Evolutionary conservation across 2,113 vertebrate genomes (phyloP).

Genomic region (Cyphomyrus discorhynchus): DNA sequence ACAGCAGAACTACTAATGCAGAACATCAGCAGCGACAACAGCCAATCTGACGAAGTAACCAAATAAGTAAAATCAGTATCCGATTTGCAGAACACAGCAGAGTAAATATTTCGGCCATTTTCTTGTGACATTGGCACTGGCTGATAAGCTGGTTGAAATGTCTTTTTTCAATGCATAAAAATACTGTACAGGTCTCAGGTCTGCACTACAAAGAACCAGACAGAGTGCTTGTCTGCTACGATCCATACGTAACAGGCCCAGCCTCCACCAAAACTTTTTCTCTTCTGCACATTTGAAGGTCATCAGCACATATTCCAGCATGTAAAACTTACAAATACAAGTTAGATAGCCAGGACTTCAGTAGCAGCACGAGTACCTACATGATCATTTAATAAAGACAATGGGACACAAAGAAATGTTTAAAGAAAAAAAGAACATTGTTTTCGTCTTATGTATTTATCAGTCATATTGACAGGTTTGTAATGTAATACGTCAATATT

Average conservation of each 20-base stretch:
- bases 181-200: background rate
- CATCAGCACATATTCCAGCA: background rate
- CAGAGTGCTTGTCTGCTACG: background rate
- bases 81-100: background rate
- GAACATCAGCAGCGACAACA: background rate
- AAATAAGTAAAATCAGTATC: background rate
- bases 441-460: slow-evolving; percentile 60
- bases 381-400: slow-evolving; percentile 2
- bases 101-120: background rate
- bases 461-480: slow-evolving; percentile 68
- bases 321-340: background rate
- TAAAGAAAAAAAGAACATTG: slow-evolving; percentile 28
- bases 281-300: background rate
- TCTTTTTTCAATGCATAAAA: background rate
- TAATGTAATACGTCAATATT: slow-evolving; percentile 65
- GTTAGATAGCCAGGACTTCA: background rate
- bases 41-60: background rate
- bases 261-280: background rate
- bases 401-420: slow-evolving; percentile 20
- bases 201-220: background rate
- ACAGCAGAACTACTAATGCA: background rate
- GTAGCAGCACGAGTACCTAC: background rate
- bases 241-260: background rate
- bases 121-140: background rate
- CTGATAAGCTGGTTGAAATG: background rate